A percentile compares a stretch with the other conserved stretches of the same genome.
These are phyloP conservation scores for Oscheius sp. DNA, from an alignment of 1,140 invertebrate species.

Conservation along the genomic window DNA sequence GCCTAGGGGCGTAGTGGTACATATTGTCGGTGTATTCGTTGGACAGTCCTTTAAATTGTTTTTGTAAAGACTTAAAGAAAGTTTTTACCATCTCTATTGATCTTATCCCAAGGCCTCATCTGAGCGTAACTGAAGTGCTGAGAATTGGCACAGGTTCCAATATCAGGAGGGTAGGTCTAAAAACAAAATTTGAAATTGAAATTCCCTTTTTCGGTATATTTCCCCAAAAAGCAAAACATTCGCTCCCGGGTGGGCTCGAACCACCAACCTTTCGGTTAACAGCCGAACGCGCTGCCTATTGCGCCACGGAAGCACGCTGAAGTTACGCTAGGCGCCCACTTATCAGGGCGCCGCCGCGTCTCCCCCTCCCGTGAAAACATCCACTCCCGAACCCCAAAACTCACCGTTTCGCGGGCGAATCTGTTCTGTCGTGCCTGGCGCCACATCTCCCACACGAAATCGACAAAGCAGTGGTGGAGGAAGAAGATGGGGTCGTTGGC, in stretches of 20 bases:
- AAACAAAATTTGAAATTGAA: conserved; percentile 16
- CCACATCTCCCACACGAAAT: conserved; percentile 61
- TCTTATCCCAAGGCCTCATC: conserved; percentile 55
- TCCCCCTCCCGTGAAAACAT: too few relatives aligned
- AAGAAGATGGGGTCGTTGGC: conserved; percentile 63
- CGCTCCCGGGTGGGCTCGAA: conserved; percentile 60
- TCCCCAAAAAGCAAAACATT: too few relatives aligned
- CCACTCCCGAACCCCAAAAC: conserved; percentile 19
- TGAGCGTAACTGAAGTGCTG: conserved; percentile 57
- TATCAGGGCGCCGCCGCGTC: too few relatives aligned
- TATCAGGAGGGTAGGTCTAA: conserved; percentile 53
- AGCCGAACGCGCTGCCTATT: conserved; percentile 54
- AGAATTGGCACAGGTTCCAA: conserved; percentile 53
- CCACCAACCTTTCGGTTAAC: conserved; percentile 61
- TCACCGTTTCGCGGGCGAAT: conserved; percentile 42
- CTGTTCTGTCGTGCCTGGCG: conserved; percentile 52
- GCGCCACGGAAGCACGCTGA: conserved; percentile 37
- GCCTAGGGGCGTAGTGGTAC: conserved; percentile 55
- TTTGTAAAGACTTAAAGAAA: conserved; percentile 17
- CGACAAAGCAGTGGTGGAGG: conserved; percentile 64
- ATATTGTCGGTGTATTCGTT: conserved; percentile 59
- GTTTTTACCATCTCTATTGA: conserved; percentile 52
- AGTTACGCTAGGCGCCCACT: too few relatives aligned
- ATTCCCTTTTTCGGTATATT: too few relatives aligned
- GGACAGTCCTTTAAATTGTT: conserved; percentile 41